phyloP scores from a whole-genome alignment of 1,140 invertebrate genomes.

The Propsilocerus akamusi region DNA sequence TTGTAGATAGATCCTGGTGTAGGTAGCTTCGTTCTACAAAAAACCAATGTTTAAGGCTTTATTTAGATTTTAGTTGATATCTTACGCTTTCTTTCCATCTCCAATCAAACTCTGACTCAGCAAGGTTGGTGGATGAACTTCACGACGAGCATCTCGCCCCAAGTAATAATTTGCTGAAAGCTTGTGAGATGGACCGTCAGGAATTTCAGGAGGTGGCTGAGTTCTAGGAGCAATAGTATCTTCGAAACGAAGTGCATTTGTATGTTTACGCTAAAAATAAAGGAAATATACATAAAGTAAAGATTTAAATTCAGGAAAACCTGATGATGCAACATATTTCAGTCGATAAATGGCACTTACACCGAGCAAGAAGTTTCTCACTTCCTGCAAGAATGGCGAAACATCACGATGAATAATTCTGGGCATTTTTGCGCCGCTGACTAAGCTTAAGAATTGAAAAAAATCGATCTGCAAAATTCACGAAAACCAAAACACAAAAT shows the following conservation, averaged over 20 bases:
- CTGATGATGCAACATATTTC: neutral
- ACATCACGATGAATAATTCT: conserved; percentile 26
- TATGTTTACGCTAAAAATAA: conserved; percentile 33
- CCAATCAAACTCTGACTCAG: conserved; percentile 10
- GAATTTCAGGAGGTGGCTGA: conserved; percentile 54
- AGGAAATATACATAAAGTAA: neutral
- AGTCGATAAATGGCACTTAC: conserved; percentile 20
- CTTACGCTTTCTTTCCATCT: conserved; percentile 5
- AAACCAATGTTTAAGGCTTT: neutral
- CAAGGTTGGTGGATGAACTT: conserved; percentile 14
- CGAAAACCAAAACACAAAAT: too few species aligned
- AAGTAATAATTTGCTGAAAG: conserved; percentile 62
- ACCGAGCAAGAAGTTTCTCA: conserved; percentile 38
- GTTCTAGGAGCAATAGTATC: conserved; percentile 40
- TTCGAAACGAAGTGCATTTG: conserved; percentile 39
- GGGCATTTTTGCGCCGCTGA: too few species aligned
- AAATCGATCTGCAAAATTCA: too few species aligned
- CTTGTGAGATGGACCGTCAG: conserved; percentile 51
- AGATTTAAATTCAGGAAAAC: neutral
- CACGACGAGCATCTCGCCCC: conserved; percentile 50
- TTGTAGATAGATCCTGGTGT: conserved; percentile 31
- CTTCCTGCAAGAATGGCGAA: conserved; percentile 32
- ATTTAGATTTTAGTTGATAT: neutral
- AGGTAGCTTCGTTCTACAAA: conserved; percentile 15
- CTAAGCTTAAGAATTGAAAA: too few species aligned